Evolutionary conservation across 2,113 vertebrate genomes (phyloP).

Genomic region (Leucoraja erinaceus): DNA sequence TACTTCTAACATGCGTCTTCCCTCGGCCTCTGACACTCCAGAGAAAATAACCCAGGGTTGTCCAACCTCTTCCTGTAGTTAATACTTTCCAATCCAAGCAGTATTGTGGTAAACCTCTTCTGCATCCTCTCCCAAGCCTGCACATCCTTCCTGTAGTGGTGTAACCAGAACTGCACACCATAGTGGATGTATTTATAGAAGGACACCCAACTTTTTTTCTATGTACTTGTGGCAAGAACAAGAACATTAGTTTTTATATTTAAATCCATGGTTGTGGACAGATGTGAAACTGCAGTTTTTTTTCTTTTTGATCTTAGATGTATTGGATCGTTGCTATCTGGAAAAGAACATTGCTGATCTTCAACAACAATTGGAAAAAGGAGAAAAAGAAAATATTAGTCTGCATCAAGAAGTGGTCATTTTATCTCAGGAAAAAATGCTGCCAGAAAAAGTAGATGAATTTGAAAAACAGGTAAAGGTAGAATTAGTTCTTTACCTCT

Average conservation of each 20-base stretch:
- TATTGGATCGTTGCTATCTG: constrained; percentile 58
- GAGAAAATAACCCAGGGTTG: no score
- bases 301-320: constrained; percentile 44
- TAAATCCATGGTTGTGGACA: no score
- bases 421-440: constrained; percentile 46
- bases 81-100: no score
- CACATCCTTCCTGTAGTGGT: no score
- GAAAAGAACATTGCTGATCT: constrained; percentile 58
- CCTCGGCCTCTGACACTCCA: no score
- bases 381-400: constrained; percentile 51
- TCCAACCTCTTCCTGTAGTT: no score
- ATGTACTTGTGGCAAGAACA: background rate
- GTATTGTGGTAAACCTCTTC: no score
- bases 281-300: background rate
- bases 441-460: constrained; percentile 54
- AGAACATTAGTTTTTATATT: background rate
- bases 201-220: background rate
- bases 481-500: constrained; percentile 47
- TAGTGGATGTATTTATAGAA: background rate
- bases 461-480: constrained; percentile 19
- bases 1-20: no score
- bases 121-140: no score
- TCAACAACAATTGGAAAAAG: constrained; percentile 59
- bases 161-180: no score
- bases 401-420: constrained; percentile 53